Evolutionary conservation across 2,888 invertebrate species (phyloP), one percentile per base, ranked within the genome.

Genomic region (Chymomyza procnemis): DNA sequence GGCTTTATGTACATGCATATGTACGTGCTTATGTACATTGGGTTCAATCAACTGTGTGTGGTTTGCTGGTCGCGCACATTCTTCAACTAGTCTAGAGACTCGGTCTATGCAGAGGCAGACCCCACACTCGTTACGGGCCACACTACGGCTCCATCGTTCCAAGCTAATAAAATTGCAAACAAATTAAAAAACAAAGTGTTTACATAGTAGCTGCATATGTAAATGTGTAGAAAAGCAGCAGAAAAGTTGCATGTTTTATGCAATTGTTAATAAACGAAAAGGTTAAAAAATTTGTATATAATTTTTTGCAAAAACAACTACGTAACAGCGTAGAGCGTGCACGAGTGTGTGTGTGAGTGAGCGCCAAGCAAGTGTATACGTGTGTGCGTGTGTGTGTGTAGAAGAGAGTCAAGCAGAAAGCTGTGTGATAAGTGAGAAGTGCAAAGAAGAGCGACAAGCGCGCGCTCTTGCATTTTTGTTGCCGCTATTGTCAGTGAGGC

Each of bases 221-320:
- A 22, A 4, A 26, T 26, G 26, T 2, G 8, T 26, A 8, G 0
- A 6, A 2, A 6, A 6, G 26, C 26, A 26, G 6, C 26, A 6
- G 26, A 47, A 47, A 47, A 47, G 48, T 18, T 16, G 18, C 8
- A 21, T 54, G 61, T 46, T 74, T 74, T 69, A 69, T 78, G 71
- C 71, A 77, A 70, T 77, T 67, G 60, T 57, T 14, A 30, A 59
- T 47, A 48, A 30, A 61, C 52, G 75, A 78, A 63, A 60, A 54
- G 61, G 26, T 61, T 64, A 64, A 61, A 61, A 72, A 66, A n/a
- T n/a, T 71, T 50, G 65, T 69, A 74, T 74, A 75, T 73, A 61
- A 67, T 64, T 69, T n/a, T 74, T 78, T 73, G 82, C 85, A 85
- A 85, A 81, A 82, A 85, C 78, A 81, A 80, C 82, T 75, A 81